Percentiles rank a stretch among this genome's conserved stretches.
Conservation (phyloP, 2,888 invertebrate genomes). For the Odontocolon sp. region DNA sequence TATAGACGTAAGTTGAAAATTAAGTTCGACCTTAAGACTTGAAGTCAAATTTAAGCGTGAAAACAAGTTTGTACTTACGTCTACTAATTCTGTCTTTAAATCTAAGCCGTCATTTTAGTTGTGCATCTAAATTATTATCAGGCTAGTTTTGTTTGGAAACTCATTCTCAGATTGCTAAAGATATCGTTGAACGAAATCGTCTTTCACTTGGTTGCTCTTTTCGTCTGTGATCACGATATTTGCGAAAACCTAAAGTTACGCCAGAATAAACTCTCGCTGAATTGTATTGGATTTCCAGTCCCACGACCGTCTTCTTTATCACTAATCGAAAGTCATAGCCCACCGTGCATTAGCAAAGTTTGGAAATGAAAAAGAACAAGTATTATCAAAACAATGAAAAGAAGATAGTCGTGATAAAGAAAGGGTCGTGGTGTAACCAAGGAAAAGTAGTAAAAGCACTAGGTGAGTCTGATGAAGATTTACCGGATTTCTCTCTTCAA, state of each 20-base stretch:
- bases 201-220: neutral
- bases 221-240: neutral
- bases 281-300: neutral
- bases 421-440: no score
- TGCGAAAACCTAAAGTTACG: neutral
- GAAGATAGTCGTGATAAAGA: neutral
- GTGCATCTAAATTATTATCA: neutral
- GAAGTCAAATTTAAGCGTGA: no score
- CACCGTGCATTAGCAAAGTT: slow-evolving; percentile 10
- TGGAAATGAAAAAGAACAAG: neutral
- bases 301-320: neutral
- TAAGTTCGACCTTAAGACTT: no score
- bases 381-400: neutral
- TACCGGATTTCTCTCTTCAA: neutral
- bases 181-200: slow-evolving; percentile 1
- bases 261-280: neutral
- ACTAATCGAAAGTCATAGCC: slow-evolving; percentile 31
- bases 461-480: slow-evolving; percentile 12
- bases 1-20: no score
- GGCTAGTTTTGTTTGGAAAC: neutral
- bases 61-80: no score
- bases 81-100: no score
- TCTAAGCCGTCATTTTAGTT: neutral
- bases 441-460: neutral
- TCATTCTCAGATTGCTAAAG: neutral